phyloP scores from a whole-genome alignment of 2,113 vertebrate species.

The Embiotoca jacksoni region DNA sequence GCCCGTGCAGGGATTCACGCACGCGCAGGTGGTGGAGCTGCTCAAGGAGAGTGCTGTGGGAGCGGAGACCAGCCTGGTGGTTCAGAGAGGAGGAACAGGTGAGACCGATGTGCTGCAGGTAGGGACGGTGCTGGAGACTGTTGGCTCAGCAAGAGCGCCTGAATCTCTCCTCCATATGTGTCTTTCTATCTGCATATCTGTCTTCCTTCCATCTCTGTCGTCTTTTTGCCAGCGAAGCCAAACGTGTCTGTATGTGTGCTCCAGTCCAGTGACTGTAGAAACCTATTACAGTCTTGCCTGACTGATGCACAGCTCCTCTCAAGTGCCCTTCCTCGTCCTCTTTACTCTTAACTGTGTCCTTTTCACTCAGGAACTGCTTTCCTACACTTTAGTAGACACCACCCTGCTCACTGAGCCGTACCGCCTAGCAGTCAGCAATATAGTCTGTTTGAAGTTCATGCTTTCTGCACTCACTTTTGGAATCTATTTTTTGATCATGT shows the following conservation, averaged over 20 bases:
- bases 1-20: slow-evolving; percentile 92
- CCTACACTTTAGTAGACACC: background rate
- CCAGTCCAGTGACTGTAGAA: slow-evolving; percentile 33
- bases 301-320: slow-evolving; percentile 38
- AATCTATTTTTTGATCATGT: background rate
- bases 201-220: slow-evolving; percentile 34
- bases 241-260: slow-evolving; percentile 30
- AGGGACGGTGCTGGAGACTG: background rate
- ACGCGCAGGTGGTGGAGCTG: slow-evolving; percentile 98
- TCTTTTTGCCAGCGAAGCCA: slow-evolving; percentile 1
- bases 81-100: slow-evolving; percentile 93
- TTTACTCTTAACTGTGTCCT: background rate
- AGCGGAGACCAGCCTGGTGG: slow-evolving; percentile 92
- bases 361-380: background rate
- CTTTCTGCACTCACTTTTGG: slow-evolving; percentile 3
- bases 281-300: slow-evolving; percentile 39
- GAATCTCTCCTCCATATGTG: slow-evolving; percentile 9
- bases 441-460: slow-evolving; percentile 11
- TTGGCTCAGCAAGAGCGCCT: slow-evolving; percentile 1
- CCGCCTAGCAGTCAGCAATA: slow-evolving; percentile 2
- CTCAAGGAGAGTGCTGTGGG: slow-evolving; percentile 96
- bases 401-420: slow-evolving; percentile 25
- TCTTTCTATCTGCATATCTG: background rate
- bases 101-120: slow-evolving; percentile 35
- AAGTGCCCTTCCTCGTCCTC: slow-evolving; percentile 8